Percentiles rank a stretch among this genome's conserved stretches.
These are phyloP conservation scores for Mythimna lalbum DNA, from an alignment of 2,888 invertebrate genomes.

Conservation along the genomic window DNA sequence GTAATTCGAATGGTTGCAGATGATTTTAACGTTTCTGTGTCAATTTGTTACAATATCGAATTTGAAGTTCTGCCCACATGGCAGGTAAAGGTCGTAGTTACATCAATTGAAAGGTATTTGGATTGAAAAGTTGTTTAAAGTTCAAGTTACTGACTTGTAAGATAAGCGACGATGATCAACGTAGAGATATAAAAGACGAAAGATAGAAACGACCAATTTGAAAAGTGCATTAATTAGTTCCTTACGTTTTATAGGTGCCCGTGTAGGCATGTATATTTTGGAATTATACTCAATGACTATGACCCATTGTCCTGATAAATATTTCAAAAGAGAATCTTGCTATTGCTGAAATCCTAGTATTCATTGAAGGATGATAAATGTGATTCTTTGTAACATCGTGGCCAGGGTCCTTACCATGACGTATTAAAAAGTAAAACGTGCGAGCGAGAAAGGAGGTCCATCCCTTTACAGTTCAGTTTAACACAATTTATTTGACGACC, in stretches of 20 bases:
- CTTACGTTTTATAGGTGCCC: too few relatives aligned
- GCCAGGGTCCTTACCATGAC: too few relatives aligned
- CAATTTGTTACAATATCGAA: slow-evolving; percentile 56
- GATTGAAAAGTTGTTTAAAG: slow-evolving; percentile 51
- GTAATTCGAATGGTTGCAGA: slow-evolving; percentile 39
- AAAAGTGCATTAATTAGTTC: too few relatives aligned
- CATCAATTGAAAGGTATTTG: slow-evolving; percentile 47
- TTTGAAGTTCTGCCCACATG: slow-evolving; percentile 23
- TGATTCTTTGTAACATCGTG: too few relatives aligned
- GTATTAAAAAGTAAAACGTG: too few relatives aligned
- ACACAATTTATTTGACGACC: too few relatives aligned
- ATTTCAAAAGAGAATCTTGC: background rate
- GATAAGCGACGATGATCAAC: background rate
- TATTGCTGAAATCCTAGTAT: background rate
- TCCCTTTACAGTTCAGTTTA: too few relatives aligned
- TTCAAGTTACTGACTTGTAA: slow-evolving; percentile 38
- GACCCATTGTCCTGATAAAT: background rate
- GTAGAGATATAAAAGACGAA: too few relatives aligned
- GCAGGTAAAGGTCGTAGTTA: slow-evolving; percentile 52
- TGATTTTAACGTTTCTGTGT: slow-evolving; percentile 52
- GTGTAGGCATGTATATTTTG: background rate
- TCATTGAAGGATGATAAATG: background rate
- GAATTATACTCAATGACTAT: background rate
- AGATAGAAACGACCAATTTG: too few relatives aligned
- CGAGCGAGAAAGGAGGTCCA: too few relatives aligned